Evolutionary conservation across 1,140 invertebrate species (phyloP).

Genomic region (Caerostris extrusa): DNA sequence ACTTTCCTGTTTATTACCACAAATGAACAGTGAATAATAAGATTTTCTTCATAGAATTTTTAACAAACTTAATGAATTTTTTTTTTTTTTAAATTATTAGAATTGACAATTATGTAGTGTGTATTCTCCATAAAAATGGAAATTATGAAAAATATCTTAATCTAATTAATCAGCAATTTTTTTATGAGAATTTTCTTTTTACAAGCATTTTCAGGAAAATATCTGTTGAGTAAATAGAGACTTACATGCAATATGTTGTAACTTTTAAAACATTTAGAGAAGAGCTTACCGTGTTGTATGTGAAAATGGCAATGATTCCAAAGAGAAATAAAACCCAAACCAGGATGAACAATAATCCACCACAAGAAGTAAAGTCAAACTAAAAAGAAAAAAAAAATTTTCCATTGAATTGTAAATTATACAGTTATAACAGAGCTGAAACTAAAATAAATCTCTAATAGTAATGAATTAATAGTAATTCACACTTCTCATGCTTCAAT

Average conservation of each 20-base stretch:
- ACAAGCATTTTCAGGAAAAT: background rate
- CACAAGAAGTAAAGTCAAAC: constrained; percentile 85
- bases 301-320: constrained; percentile 81
- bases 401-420: no score
- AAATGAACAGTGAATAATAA: no score
- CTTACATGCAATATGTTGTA: no score
- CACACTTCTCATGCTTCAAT: no score
- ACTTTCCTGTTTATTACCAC: no score
- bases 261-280: background rate
- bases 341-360: constrained; percentile 83
- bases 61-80: no score
- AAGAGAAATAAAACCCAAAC: constrained; percentile 83
- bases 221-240: background rate
- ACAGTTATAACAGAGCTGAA: no score
- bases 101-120: no score
- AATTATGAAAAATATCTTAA: background rate
- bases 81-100: no score
- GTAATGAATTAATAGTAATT: no score
- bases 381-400: constrained; percentile 81
- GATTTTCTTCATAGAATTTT: no score
- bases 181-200: background rate
- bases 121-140: background rate
- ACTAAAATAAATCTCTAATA: no score
- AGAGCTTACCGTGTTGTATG: constrained; percentile 60
- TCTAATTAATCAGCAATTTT: background rate